Base-by-base conservation (phyloP, 2,888 invertebrate genomes). In the Cyaniris semiargus region DNA sequence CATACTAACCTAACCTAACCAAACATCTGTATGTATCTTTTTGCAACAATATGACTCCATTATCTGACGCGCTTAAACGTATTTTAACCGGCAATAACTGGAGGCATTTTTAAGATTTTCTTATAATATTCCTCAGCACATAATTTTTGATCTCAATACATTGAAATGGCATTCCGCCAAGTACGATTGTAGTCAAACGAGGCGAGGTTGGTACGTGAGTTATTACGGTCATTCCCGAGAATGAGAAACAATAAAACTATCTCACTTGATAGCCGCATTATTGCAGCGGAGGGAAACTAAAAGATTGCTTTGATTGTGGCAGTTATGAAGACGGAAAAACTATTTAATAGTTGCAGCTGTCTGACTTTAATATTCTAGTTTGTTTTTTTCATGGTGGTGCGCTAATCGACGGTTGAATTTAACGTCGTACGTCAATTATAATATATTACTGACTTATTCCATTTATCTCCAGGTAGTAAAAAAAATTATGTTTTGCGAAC, bases 231-330 rank as follows among this genome's bases (percentile, higher is more conserved):
- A 71, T 71, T 71, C 71, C 34, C 38, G 71, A 71, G 71, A 71
- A 71, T 71, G 71, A 71, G 71, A 71, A 71, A 71, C 71, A 71
- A 71, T 71, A 71, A 71, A 71, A 71, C 71, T 34, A 71, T 71
- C 23, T 71, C 10, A 38, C 71, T 71, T 71, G 71, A 71, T 71
- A 71, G 71, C 71, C 71, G 34, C 71, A 71, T 71, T 71, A 71
- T 38, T 71, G 71, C 71, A 21, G 38, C 38, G 71, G 71, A 70
- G 18, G 34, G 31, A 23, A 71, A 21, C 71, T 71, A 38, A 38
- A 71, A 38, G 38, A 34, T 38, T 71, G 10, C 34, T 38, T 71
- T 71, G 71, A 38, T 71, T 71, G 71, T 71, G 71, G 71, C 71
- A 38, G 34, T 71, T 34, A 71, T 71, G 66, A 27, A 71, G 38